These are phyloP conservation scores for Sturmia bella DNA, from an alignment of 2,888 invertebrate genomes.

Conservation along the genomic window DNA sequence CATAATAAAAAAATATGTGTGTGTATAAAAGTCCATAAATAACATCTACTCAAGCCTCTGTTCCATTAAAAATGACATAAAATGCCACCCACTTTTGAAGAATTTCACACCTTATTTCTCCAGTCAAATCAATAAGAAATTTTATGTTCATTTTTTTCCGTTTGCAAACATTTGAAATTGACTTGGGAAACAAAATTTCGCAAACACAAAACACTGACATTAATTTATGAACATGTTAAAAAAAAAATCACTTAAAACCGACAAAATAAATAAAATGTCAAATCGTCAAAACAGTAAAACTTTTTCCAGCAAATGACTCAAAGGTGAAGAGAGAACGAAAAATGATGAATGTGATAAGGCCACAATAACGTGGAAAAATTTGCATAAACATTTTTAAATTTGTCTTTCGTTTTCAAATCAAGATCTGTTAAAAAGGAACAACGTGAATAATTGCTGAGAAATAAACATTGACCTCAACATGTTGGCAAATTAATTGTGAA, in stretches of 20 bases:
- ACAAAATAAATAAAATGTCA: constrained; percentile 13
- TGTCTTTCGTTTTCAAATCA: not conserved
- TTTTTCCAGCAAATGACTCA: constrained; percentile 2
- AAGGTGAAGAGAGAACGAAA: not conserved
- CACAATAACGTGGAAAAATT: constrained; percentile 36
- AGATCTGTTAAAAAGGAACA: constrained; percentile 2
- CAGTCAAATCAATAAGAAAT: not conserved
- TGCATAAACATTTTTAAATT: constrained; percentile 52
- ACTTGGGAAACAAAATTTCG: constrained; percentile 45
- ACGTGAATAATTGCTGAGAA: constrained; percentile 33
- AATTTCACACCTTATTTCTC: constrained; percentile 59
- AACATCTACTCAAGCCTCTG: not conserved
- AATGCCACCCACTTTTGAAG: constrained; percentile 61
- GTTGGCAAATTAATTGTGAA: constrained; percentile 59
- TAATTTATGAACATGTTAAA: constrained; percentile 65
- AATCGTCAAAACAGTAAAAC: constrained; percentile 30
- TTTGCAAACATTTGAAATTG: constrained; percentile 21
- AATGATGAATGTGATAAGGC: constrained; percentile 27
- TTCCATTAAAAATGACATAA: constrained; percentile 55
- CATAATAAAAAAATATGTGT: constrained; percentile 8
- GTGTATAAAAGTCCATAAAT: constrained; percentile 40
- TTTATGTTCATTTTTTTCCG: not conserved
- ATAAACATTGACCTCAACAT: constrained; percentile 58
- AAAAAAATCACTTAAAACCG: not conserved
- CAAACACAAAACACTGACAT: constrained; percentile 50